Base-by-base conservation (phyloP, 2,113 vertebrate species). In the Mesoclemmys tuberculata region DNA sequence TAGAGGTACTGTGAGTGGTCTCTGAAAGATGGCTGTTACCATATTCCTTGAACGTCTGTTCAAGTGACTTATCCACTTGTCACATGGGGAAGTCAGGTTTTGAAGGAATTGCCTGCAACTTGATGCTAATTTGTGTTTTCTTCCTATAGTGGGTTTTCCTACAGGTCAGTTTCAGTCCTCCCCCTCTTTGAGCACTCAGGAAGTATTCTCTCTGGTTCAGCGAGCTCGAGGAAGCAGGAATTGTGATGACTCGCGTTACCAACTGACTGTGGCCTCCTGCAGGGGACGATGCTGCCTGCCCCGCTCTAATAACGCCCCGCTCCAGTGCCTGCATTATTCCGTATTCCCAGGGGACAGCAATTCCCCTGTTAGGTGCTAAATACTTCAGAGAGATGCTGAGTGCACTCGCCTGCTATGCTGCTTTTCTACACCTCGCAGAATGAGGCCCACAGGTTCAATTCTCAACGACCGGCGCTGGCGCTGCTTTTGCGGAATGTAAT, bases 401-500 rank as follows among this genome's bases (percentile, higher is more conserved):
- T 31, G 29, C 22, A 14, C 5, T 12, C 58, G 11, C 80, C n/a
- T 0, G 0, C 38, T 16, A 5, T 1, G 5, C 24, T 26, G 2
- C 5, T 2, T 13, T 0, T 9, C 2, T 2, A 4, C 10, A 35
- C 56, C 46, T 56, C 24, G 46, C 13, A 35, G 74, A 61, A 58
- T 2, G 1, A 8, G 44, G 44, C 27, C 0, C 0, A 0, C 0
- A n/a, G 49, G 80, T 21, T 35, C 55, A 4, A 0, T 3, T 71
- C 22, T 41, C 54, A 1, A 2, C 0, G 0, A 78, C n/a, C 0
- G 0, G 22, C 8, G 46, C 1, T 0, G 3, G 13, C 9, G 75
- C 79, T 90, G 68, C 1, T 3, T 52, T 55, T 13, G 51, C 68
- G 78, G 81, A 24, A 13, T 38, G 81, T n/a, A 79, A 16, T 75